Evolutionary conservation across 2,113 vertebrate species (phyloP).

Genomic region (Hoplias malabaricus): DNA sequence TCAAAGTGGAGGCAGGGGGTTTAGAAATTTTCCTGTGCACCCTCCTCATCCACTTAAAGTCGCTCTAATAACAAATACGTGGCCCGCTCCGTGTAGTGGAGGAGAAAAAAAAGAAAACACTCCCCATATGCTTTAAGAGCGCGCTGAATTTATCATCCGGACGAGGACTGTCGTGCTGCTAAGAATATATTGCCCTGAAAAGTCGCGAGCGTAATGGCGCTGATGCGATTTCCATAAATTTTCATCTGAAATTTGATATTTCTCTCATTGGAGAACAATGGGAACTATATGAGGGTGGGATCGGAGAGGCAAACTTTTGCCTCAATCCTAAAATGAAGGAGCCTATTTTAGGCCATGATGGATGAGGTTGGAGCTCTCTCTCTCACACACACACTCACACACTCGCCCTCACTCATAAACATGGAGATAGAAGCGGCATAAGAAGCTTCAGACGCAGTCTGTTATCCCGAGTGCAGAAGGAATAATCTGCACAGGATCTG

Average conservation of each 20-base stretch:
- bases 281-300: conserved; percentile 77
- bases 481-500: no score
- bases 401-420: conserved; percentile 51
- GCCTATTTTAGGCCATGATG: conserved; percentile 69
- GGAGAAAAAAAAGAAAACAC: conserved; percentile 54
- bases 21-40: conserved; percentile 21
- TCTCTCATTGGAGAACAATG: conserved; percentile 78
- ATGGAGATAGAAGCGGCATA: conserved; percentile 30
- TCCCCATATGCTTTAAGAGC: conserved; percentile 71
- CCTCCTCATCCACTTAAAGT: conserved; percentile 43
- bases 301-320: conserved; percentile 75
- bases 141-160: conserved; percentile 76
- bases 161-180: conserved; percentile 72
- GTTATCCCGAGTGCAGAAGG: conserved; percentile 37
- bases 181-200: conserved; percentile 83
- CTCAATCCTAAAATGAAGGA: conserved; percentile 70
- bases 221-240: conserved; percentile 84
- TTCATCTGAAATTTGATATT: conserved; percentile 79
- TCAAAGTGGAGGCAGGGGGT: conserved; percentile 4
- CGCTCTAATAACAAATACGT: conserved; percentile 39
- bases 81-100: conserved; percentile 42
- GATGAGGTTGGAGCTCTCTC: conserved; percentile 63
- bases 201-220: conserved; percentile 75
- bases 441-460: conserved; percentile 40
- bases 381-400: conserved; percentile 48